A percentile compares a stretch with the other conserved stretches of the same genome.
Evolutionary conservation across 2,113 vertebrate species (phyloP).

Genomic region (Bostrychus sinensis): DNA sequence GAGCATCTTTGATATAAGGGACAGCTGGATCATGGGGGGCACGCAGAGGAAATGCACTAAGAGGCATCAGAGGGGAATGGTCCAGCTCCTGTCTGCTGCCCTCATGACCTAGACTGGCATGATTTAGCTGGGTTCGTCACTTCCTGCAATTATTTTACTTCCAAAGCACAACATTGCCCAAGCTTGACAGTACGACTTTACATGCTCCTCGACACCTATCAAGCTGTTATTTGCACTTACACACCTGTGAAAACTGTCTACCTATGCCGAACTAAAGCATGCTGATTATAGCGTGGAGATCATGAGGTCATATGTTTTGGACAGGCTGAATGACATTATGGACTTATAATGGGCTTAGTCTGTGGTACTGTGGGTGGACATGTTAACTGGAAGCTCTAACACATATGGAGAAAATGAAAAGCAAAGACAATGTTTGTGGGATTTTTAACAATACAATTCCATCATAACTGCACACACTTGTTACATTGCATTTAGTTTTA

Average conservation of each 20-base stretch:
- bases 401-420: neutral
- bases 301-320: slow-evolving; percentile 31
- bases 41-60: slow-evolving; percentile 68
- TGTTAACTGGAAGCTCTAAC: slow-evolving; percentile 1
- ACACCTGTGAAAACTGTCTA: slow-evolving; percentile 35
- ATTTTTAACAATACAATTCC: neutral
- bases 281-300: slow-evolving; percentile 36
- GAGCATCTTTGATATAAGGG: slow-evolving; percentile 81
- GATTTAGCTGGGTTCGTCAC: slow-evolving; percentile 74
- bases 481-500: slow-evolving; percentile 2
- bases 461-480: neutral
- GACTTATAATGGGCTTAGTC: slow-evolving; percentile 15
- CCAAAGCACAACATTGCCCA: slow-evolving; percentile 67
- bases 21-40: slow-evolving; percentile 69
- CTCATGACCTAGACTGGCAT: slow-evolving; percentile 63
- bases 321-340: slow-evolving; percentile 26
- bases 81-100: slow-evolving; percentile 71
- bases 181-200: slow-evolving; percentile 69
- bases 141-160: slow-evolving; percentile 81
- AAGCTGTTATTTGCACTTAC: slow-evolving; percentile 52
- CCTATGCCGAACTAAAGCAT: slow-evolving; percentile 20
- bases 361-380: slow-evolving; percentile 4
- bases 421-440: slow-evolving; percentile 10
- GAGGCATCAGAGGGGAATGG: slow-evolving; percentile 70
- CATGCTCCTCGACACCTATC: slow-evolving; percentile 62